Evolutionary conservation across 2,113 vertebrate genomes (phyloP), one percentile per base, ranked within the genome.

Genomic region (Pseudorhombus dupliciocellatus): DNA sequence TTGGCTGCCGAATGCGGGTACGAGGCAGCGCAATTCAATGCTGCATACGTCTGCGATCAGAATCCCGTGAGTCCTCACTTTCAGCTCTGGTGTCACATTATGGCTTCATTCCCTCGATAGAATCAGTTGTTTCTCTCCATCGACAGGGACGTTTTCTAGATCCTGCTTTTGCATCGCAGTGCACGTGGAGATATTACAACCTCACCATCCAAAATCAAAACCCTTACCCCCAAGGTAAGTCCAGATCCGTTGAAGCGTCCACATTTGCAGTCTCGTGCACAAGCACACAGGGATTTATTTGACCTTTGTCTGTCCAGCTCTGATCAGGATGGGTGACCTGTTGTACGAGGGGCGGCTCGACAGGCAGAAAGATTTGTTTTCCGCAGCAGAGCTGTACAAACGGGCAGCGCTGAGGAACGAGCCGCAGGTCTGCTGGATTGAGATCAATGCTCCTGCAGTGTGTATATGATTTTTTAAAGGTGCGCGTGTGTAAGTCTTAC

Each of bases 291-390:
- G 21, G 14, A 18, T 48, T 0, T n/a, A 46, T 34, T 14, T 30
- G 1, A 54, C 14, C 30, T 58, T 1, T 2, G 8, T 42, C 55
- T 63, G 1, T 51, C 20, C 88, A 95, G 94, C 94, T 16, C 82
- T 93, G 59, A 87, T 93, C 37, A 91, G 71, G 70, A 90, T 95
- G 89, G 94, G 94, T 25, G 94, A 95, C 86, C 61, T 95, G 64
- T 55, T 92, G 44, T 93, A 91, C 31, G 77, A 83, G 5, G 83
- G 87, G 0, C 79, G 57, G 3, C 60, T 24, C n/a, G 60, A 40
- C 7, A 46, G 76, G 25, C 82, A 63, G 46, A 91, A 83, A 78
- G 85, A 91, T 16, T 28, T 92, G 56, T 34, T 78, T 37, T 85
- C 88, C 34, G 93, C 93, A 20, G 92, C 91, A 28, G 75, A 91